Conservation (phyloP, 2,113 vertebrate genomes). For the Tylochromis polylepis region DNA sequence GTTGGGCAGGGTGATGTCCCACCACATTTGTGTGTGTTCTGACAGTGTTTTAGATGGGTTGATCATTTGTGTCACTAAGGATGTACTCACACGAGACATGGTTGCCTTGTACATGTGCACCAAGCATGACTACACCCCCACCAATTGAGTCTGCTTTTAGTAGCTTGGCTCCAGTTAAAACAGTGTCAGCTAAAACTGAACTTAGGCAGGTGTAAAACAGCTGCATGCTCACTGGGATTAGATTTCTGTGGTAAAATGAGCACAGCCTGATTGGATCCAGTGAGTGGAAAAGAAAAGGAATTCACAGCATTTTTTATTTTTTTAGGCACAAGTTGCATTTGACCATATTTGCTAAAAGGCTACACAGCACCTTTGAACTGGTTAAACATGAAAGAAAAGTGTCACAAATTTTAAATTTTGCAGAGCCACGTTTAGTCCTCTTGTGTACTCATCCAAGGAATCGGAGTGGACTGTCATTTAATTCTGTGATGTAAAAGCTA, state of each 20-base stretch:
- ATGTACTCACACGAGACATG: fast-evolving
- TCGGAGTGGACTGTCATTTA: background rate
- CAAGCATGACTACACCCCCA: fast-evolving
- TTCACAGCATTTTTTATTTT: too few species aligned
- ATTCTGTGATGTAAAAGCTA: background rate
- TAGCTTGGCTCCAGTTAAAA: background rate
- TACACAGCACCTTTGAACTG: too few species aligned
- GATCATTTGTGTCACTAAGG: fast-evolving
- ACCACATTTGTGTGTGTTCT: background rate
- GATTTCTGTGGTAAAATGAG: too few species aligned
- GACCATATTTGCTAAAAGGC: too few species aligned
- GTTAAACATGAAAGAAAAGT: too few species aligned
- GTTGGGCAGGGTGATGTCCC: fast-evolving
- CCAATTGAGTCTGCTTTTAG: fast-evolving
- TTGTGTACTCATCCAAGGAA: background rate
- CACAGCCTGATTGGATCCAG: too few species aligned
- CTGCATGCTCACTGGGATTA: too few species aligned
- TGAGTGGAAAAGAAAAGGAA: too few species aligned
- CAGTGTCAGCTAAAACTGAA: fast-evolving
- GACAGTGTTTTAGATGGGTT: background rate
- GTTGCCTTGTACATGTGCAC: background rate
- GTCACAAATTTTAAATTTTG: too few species aligned
- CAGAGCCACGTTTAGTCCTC: too few species aligned
- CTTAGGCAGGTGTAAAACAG: background rate
- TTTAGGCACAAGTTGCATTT: too few species aligned